A percentile compares a stretch with the other conserved stretches of the same genome.
Evolutionary conservation across 2,113 vertebrate genomes (phyloP).

Genomic region (Salminus brasiliensis): DNA sequence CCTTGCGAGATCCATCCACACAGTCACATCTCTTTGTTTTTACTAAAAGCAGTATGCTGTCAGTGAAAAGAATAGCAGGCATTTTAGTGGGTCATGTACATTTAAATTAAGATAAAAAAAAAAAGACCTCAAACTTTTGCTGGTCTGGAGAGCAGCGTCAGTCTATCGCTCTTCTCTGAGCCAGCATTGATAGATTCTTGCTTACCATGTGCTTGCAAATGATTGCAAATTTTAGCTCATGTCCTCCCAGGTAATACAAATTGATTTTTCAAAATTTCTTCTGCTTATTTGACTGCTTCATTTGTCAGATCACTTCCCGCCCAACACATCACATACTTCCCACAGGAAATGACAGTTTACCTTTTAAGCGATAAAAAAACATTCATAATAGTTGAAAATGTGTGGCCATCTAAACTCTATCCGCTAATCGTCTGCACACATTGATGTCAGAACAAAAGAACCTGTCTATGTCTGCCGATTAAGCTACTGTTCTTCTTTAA

Average conservation of each 20-base stretch:
- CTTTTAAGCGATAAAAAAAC: slow-evolving; percentile 17
- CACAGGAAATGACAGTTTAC: neutral
- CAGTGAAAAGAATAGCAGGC: no score
- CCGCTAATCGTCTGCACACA: no score
- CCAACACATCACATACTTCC: neutral
- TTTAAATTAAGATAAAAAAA: no score
- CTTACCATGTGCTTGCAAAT: neutral
- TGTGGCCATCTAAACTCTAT: no score
- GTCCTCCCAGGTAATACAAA: slow-evolving; percentile 27
- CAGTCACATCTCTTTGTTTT: no score
- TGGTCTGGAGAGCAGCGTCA: neutral
- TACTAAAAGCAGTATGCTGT: no score
- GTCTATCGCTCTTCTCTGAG: neutral
- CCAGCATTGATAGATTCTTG: neutral
- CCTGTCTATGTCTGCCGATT: no score
- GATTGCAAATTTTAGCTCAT: slow-evolving; percentile 13
- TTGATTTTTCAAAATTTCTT: slow-evolving; percentile 41
- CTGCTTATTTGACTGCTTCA: slow-evolving; percentile 20
- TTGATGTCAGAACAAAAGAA: no score
- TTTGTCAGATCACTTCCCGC: slow-evolving; percentile 26
- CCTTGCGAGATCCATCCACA: no score
- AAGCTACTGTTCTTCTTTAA: no score
- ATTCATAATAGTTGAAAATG: neutral
- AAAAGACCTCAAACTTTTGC: neutral
- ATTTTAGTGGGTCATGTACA: no score